phyloP scores from a whole-genome alignment of 1,140 invertebrate genomes.

The Drosophila parabipectinata region DNA sequence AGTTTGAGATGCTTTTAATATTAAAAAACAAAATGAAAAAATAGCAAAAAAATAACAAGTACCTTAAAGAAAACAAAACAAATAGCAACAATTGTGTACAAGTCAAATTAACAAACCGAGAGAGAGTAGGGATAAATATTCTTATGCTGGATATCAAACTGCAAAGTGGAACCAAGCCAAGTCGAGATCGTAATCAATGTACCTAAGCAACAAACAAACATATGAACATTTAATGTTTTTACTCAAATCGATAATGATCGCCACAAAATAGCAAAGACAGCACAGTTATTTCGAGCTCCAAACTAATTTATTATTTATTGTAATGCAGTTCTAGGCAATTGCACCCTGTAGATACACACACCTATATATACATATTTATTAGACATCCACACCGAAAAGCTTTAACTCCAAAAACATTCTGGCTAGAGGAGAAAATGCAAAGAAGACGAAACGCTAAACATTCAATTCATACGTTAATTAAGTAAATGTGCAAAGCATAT shows the following conservation, averaged over 20 bases:
- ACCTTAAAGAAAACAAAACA: conserved; percentile 58
- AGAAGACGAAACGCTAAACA: conserved; percentile 64
- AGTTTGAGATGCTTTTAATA: conserved; percentile 48
- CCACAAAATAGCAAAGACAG: conserved; percentile 30
- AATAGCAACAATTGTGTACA: conserved; percentile 42
- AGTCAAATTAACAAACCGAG: conserved; percentile 52
- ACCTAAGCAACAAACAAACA: conserved; percentile 52
- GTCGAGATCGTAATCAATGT: conserved; percentile 52
- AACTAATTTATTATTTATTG: conserved; percentile 61
- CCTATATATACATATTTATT: conserved; percentile 41
- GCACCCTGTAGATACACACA: conserved; percentile 3
- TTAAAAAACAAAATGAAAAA: conserved; percentile 29
- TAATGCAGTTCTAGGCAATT: conserved; percentile 9
- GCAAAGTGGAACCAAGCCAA: conserved; percentile 61
- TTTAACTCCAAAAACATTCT: conserved; percentile 69
- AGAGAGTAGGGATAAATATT: conserved; percentile 17
- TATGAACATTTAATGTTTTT: conserved; percentile 53
- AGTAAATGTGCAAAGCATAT: conserved; percentile 75
- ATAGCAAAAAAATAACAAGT: conserved; percentile 43
- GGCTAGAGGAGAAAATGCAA: conserved; percentile 31
- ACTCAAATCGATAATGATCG: conserved; percentile 12
- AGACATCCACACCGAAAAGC: conserved; percentile 59
- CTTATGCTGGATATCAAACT: conserved; percentile 54
- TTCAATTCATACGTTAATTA: conserved; percentile 74
- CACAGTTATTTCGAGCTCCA: conserved; percentile 30